Percentiles rank a stretch among this genome's conserved stretches.
These are phyloP conservation scores for Diaprepes abbreviatus DNA, from an alignment of 2,888 invertebrate species.

Conservation along the genomic window DNA sequence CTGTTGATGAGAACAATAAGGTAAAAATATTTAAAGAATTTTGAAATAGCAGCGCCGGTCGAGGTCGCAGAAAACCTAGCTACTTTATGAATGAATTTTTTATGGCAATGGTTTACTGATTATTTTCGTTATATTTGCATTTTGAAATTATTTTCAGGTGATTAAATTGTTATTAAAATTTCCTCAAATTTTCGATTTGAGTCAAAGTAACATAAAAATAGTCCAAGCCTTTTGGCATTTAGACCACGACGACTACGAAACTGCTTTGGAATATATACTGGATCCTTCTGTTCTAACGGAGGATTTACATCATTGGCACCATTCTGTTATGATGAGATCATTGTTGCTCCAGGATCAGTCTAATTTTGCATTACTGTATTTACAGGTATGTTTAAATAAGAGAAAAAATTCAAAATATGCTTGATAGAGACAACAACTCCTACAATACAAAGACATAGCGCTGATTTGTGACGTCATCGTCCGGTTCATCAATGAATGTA, in stretches of 20 bases:
- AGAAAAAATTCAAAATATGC: not conserved
- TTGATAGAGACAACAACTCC: too few relatives aligned
- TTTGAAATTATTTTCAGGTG: too few relatives aligned
- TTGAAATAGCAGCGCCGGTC: too few relatives aligned
- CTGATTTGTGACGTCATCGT: too few relatives aligned
- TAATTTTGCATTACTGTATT: slow-evolving; percentile 79
- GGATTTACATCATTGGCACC: slow-evolving; percentile 80
- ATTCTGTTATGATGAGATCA: slow-evolving; percentile 76
- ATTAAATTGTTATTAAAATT: slow-evolving; percentile 74
- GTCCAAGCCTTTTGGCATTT: slow-evolving; percentile 92
- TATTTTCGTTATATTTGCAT: too few relatives aligned
- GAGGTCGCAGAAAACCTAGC: too few relatives aligned
- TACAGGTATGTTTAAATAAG: slow-evolving; percentile 69
- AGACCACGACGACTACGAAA: slow-evolving; percentile 87
- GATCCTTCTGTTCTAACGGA: slow-evolving; percentile 71
- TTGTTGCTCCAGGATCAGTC: slow-evolving; percentile 78
- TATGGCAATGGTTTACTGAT: too few relatives aligned
- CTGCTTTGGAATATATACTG: slow-evolving; percentile 76
- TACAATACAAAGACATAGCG: too few relatives aligned
- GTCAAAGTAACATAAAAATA: slow-evolving; percentile 81
- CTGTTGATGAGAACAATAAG: slow-evolving; percentile 72
- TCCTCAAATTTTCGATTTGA: slow-evolving; percentile 83
- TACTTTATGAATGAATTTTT: too few relatives aligned
- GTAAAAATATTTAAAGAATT: not conserved
- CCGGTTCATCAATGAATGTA: too few relatives aligned